Evolutionary conservation across 2,113 vertebrate genomes (phyloP).

Genomic region (Neofelis nebulosa): DNA sequence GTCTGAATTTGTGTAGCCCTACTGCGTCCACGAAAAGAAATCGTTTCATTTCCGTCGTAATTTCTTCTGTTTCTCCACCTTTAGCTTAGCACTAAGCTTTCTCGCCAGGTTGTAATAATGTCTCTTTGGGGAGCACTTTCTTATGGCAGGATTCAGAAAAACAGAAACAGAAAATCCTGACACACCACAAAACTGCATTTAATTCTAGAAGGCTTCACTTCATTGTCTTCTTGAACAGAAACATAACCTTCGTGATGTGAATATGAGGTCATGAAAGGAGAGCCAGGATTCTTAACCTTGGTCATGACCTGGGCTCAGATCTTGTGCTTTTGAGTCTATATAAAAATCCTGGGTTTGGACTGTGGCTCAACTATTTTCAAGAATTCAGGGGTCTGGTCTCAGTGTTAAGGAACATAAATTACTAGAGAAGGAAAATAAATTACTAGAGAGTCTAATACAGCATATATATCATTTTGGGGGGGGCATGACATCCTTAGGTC

Average conservation of each 20-base stretch:
- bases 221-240: neutral
- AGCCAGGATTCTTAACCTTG: neutral
- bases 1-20: neutral
- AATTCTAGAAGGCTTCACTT: neutral
- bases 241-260: neutral
- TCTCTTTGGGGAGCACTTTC: neutral
- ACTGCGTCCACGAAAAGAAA: neutral
- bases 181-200: neutral
- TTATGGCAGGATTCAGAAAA: neutral
- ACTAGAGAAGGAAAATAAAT: conserved; percentile 15
- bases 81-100: neutral
- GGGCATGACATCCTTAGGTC: neutral
- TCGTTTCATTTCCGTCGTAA: neutral
- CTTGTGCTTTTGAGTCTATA: conserved; percentile 62
- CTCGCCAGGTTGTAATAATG: neutral
- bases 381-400: neutral
- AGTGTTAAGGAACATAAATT: conserved; percentile 25
- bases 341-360: conserved; percentile 22
- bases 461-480: neutral
- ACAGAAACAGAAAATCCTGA: neutral
- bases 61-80: neutral
- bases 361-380: conserved; percentile 18
- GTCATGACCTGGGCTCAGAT: neutral
- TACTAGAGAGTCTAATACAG: neutral
- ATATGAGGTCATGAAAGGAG: neutral